phyloP scores from a whole-genome alignment of 2,113 vertebrate species.

The Takifugu bimaculatus region DNA sequence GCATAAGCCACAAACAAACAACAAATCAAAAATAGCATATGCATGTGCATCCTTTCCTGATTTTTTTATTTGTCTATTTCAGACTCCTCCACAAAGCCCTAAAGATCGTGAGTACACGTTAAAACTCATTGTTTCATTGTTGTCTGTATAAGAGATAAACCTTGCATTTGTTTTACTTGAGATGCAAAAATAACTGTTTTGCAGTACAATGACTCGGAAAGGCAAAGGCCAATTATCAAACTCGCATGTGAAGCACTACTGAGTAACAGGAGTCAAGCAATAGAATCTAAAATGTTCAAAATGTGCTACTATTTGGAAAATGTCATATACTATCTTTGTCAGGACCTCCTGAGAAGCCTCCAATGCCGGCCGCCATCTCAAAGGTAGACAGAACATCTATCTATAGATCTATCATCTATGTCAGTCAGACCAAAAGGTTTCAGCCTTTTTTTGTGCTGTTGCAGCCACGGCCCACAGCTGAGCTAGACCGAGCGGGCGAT shows the following conservation, averaged over 20 bases:
- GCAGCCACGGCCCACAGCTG: constrained; percentile 78
- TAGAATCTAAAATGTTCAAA: background rate
- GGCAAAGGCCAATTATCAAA: background rate
- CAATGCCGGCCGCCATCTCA: constrained; percentile 10
- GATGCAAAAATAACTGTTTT: background rate
- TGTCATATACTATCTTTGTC: constrained; percentile 25
- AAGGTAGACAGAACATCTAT: constrained; percentile 62
- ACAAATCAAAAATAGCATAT: too few relatives aligned
- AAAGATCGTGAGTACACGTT: constrained; percentile 77
- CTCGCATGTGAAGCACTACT: too few relatives aligned
- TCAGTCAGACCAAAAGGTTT: too few relatives aligned
- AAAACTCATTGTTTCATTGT: background rate
- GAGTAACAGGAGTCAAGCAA: too few relatives aligned
- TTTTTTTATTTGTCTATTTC: constrained; percentile 14
- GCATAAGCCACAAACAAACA: background rate
- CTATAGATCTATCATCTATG: background rate
- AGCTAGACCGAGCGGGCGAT: constrained; percentile 88
- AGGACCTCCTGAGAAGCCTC: constrained; percentile 80
- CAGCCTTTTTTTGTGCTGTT: background rate
- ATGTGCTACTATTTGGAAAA: background rate
- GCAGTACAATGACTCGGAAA: background rate
- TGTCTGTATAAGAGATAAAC: background rate
- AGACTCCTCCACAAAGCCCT: constrained; percentile 73
- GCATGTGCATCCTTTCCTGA: too few relatives aligned
- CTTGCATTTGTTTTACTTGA: background rate